Conservation (phyloP, 2,797 vertebrate species). For the Pagetopsis macropterus region DNA sequence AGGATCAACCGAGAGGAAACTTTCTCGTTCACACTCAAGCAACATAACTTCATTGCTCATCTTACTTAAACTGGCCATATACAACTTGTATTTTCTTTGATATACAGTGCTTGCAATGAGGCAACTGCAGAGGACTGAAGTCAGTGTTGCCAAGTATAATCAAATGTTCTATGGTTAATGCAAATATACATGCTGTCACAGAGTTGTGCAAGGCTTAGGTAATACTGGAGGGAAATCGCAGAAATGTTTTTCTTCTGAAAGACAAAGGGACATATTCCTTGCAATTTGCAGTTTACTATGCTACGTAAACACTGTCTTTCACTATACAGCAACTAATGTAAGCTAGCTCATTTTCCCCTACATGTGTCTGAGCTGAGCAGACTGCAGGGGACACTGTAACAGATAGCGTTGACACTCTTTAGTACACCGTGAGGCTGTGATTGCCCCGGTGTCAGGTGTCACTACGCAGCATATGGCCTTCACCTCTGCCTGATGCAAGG, state of each 20-base stretch:
- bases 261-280: slow-evolving; percentile 16
- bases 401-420: slow-evolving; percentile 11
- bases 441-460: slow-evolving; percentile 16
- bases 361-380: slow-evolving; percentile 2
- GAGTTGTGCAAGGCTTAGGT: slow-evolving; percentile 10
- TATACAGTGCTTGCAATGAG: not conserved
- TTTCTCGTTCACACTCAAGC: not conserved
- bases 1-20: not conserved
- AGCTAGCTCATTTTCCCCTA: slow-evolving; percentile 32
- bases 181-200: slow-evolving; percentile 24
- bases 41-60: not conserved
- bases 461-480: slow-evolving; percentile 24
- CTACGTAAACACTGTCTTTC: not conserved
- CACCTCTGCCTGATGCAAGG: slow-evolving; percentile 24
- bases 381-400: slow-evolving; percentile 14
- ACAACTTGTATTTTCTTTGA: not conserved
- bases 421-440: not conserved
- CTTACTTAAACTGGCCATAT: not conserved
- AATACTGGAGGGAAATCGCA: not conserved
- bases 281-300: slow-evolving; percentile 6
- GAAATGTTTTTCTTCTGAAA: slow-evolving; percentile 6
- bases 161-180: not conserved
- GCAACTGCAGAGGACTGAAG: not conserved
- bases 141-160: not conserved
- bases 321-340: slow-evolving; percentile 27